phyloP scores from a whole-genome alignment of 2,113 vertebrate genomes.

The Megatriorchis doriae region DNA sequence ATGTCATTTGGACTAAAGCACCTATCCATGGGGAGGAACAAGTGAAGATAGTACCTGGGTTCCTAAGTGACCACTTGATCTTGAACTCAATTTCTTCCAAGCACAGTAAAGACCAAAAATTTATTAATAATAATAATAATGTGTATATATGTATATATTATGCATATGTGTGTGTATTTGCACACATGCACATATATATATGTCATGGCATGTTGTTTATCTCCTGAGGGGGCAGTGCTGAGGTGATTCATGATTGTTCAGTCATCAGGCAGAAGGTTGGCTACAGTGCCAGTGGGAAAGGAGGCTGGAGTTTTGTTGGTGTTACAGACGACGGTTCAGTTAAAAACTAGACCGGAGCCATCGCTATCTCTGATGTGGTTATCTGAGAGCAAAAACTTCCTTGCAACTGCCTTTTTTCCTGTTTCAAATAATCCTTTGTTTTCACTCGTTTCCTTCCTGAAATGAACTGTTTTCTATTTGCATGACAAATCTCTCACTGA shows the following conservation, averaged over 20 bases:
- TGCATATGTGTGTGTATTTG: not conserved
- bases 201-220: not conserved
- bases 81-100: not conserved
- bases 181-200: accelerated
- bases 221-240: not conserved
- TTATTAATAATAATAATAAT: not conserved
- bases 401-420: not conserved
- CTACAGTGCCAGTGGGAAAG: not conserved
- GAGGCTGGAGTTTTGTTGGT: not conserved
- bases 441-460: not conserved
- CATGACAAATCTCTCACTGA: not conserved
- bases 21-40: not conserved
- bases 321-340: not conserved
- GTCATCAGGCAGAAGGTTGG: not conserved
- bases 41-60: not conserved
- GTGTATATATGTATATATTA: accelerated
- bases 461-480: not conserved
- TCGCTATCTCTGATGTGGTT: not conserved
- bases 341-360: not conserved
- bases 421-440: not conserved
- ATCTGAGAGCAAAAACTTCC: not conserved
- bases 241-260: not conserved
- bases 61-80: not conserved
- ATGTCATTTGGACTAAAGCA: not conserved
- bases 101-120: not conserved